Percentiles rank a stretch among this genome's conserved stretches.
These are phyloP conservation scores for Chascanopsetta lugubris DNA, from an alignment of 2,113 vertebrate genomes.

Conservation along the genomic window DNA sequence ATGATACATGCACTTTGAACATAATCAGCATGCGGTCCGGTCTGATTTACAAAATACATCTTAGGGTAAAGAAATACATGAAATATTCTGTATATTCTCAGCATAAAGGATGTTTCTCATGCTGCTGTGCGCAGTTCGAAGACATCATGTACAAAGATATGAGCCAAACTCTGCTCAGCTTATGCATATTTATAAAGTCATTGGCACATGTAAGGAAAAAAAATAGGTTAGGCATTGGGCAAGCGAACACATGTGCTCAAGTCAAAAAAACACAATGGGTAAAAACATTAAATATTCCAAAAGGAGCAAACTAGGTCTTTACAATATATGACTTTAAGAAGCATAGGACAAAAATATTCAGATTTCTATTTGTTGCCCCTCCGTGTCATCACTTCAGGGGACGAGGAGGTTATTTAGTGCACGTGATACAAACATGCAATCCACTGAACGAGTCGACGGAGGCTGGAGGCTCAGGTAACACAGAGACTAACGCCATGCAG, in stretches of 20 bases:
- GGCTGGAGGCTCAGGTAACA: slow-evolving; percentile 22
- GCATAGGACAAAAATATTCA: not conserved
- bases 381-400: not conserved
- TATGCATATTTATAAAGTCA: not conserved
- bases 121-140: slow-evolving; percentile 15
- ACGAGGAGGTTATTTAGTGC: not conserved
- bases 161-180: not conserved
- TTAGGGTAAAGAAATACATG: slow-evolving; percentile 16
- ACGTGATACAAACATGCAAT: slow-evolving; percentile 36
- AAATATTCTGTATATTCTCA: slow-evolving; percentile 7
- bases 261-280: not conserved
- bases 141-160: slow-evolving; percentile 1
- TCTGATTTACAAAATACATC: slow-evolving; percentile 11
- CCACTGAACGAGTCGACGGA: slow-evolving; percentile 20
- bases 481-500: slow-evolving; percentile 51
- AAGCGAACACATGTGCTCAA: slow-evolving; percentile 7
- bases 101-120: slow-evolving; percentile 2
- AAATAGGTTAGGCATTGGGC: not conserved
- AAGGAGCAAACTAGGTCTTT: not conserved
- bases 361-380: not conserved
- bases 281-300: not conserved
- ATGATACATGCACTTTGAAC: slow-evolving; percentile 56
- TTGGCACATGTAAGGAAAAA: not conserved
- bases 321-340: not conserved
- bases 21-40: slow-evolving; percentile 45